These are phyloP conservation scores for Malachius bipustulatus DNA, from an alignment of 2,888 invertebrate species.

Conservation along the genomic window DNA sequence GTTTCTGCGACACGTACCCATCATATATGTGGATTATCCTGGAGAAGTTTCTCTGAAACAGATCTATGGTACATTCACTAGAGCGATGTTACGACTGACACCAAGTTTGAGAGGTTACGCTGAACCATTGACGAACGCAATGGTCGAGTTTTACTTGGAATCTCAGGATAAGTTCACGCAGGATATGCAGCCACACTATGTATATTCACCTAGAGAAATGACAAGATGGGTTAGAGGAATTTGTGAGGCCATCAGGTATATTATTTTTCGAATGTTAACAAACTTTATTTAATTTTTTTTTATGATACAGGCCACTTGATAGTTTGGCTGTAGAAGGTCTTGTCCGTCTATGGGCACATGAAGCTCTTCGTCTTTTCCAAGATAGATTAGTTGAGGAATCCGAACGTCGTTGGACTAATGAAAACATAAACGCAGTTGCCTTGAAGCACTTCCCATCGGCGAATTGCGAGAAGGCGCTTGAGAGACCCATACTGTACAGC, in stretches of 20 bases:
- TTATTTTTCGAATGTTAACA: not conserved
- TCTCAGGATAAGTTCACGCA: constrained; percentile 98
- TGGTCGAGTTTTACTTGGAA: constrained; percentile 95
- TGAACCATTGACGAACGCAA: constrained; percentile 93
- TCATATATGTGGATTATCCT: constrained; percentile 98
- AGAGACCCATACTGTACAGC: constrained; percentile 91
- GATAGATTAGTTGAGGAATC: constrained; percentile 87
- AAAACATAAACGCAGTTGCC: constrained; percentile 88
- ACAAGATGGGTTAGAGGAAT: constrained; percentile 99
- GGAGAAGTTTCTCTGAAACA: constrained; percentile 95
- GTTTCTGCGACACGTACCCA: constrained; percentile 88
- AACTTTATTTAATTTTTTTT: constrained; percentile 9
- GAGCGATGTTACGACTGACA: constrained; percentile 93
- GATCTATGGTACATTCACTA: constrained; percentile 97
- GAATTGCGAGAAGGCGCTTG: constrained; percentile 63
- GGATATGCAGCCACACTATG: constrained; percentile 99
- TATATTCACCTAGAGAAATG: constrained; percentile 98
- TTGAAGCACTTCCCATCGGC: constrained; percentile 81
- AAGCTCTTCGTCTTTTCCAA: constrained; percentile 94
- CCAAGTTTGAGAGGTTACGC: constrained; percentile 86
- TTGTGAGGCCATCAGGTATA: constrained; percentile 82
- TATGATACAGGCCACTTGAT: constrained; percentile 65
- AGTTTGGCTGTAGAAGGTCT: constrained; percentile 84
- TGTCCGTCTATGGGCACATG: constrained; percentile 98
- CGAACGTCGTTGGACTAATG: constrained; percentile 96